Evolutionary conservation across 2,797 vertebrate genomes (phyloP).

Genomic region (Chelidonichthys spinosus): DNA sequence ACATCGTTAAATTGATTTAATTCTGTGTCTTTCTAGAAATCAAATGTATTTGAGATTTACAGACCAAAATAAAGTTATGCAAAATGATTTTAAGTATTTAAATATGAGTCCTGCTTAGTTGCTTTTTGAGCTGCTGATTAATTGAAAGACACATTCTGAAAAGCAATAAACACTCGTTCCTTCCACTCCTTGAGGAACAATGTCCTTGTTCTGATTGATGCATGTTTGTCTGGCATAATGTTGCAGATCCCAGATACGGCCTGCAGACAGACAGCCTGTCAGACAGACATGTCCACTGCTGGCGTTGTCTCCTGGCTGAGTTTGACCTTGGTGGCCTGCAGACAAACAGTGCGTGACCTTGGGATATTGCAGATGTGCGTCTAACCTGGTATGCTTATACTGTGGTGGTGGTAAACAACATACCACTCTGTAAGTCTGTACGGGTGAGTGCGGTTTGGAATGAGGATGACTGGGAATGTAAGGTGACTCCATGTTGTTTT

Average conservation of each 20-base stretch:
- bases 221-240: not conserved
- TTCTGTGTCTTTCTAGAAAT: not conserved
- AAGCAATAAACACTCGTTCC: not conserved
- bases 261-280: not conserved
- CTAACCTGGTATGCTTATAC: too few species aligned
- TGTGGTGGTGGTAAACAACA: conserved; percentile 55
- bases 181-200: not conserved
- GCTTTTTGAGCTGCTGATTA: conserved; percentile 1
- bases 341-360: too few species aligned
- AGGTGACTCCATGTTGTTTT: conserved; percentile 42
- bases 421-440: conserved; percentile 2
- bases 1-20: not conserved
- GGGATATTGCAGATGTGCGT: too few species aligned
- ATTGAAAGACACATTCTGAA: not conserved
- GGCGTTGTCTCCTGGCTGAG: conserved; percentile 33
- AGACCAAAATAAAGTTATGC: not conserved
- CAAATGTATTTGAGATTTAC: not conserved
- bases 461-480: conserved; percentile 23
- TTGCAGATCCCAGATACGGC: not conserved
- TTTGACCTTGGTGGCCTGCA: conserved; percentile 53
- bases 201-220: conserved; percentile 1
- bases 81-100: not conserved
- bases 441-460: conserved; percentile 22
- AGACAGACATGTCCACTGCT: conserved; percentile 21
- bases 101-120: not conserved